Evolutionary conservation across 2,888 invertebrate species (phyloP).

Genomic region (Lydus trimaculatus): DNA sequence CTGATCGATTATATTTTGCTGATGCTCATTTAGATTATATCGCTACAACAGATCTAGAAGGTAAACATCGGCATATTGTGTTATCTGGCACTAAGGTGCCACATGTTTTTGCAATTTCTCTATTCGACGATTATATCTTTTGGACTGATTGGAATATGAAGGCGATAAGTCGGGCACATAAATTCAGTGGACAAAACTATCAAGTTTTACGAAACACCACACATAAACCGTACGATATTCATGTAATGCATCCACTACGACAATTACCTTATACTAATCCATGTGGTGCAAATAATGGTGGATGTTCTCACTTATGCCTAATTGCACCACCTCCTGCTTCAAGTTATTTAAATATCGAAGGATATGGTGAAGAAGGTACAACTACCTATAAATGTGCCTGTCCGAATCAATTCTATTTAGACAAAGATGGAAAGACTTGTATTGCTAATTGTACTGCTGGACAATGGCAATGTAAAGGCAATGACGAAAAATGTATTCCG

Average conservation of each 20-base stretch:
- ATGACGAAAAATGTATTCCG: constrained; percentile 76
- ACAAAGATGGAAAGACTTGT: constrained; percentile 84
- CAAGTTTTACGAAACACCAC: constrained; percentile 86
- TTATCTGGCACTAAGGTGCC: constrained; percentile 84
- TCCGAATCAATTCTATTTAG: constrained; percentile 91
- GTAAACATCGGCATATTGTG: constrained; percentile 83
- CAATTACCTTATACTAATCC: constrained; percentile 89
- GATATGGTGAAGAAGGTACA: constrained; percentile 81
- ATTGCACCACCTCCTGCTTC: constrained; percentile 83
- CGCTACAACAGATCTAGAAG: constrained; percentile 93
- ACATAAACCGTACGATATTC: constrained; percentile 93
- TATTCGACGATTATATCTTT: constrained; percentile 93
- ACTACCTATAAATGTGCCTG: constrained; percentile 84
- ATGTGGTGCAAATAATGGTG: constrained; percentile 91
- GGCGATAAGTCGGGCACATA: constrained; percentile 89
- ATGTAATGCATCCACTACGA: constrained; percentile 87
- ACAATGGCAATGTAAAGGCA: constrained; percentile 78
- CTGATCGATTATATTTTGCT: constrained; percentile 95
- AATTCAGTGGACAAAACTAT: constrained; percentile 83
- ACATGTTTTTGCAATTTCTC: constrained; percentile 92
- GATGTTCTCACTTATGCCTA: constrained; percentile 94
- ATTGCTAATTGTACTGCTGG: constrained; percentile 93
- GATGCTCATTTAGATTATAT: constrained; percentile 99
- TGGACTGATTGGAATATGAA: constrained; percentile 99
- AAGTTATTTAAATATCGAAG: constrained; percentile 78